Evolutionary conservation across 1,140 invertebrate genomes (phyloP).

Genomic region (Sitophilus oryzae): DNA sequence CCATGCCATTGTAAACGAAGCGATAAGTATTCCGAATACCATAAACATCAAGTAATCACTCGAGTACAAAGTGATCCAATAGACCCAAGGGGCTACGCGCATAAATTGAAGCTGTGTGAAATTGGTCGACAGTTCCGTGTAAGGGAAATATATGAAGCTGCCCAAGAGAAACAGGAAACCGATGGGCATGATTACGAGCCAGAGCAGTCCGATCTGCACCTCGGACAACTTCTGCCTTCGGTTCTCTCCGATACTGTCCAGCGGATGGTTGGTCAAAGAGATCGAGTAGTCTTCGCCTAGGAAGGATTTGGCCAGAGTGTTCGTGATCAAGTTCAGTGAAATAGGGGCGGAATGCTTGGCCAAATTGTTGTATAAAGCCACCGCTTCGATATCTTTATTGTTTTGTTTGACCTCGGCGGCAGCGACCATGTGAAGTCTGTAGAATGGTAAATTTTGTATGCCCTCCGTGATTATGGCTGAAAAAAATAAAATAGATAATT

Average conservation of each 20-base stretch:
- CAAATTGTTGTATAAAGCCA: slow-evolving; percentile 48
- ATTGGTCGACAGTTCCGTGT: slow-evolving; percentile 45
- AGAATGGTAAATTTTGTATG: slow-evolving; percentile 35
- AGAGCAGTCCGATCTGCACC: slow-evolving; percentile 30
- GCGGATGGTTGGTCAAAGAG: slow-evolving; percentile 56
- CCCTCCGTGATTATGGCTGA: slow-evolving; percentile 37
- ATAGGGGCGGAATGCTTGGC: slow-evolving; percentile 58
- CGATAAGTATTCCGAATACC: slow-evolving; percentile 10
- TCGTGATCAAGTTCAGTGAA: slow-evolving; percentile 53
- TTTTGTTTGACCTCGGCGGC: slow-evolving; percentile 43
- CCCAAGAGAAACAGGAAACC: slow-evolving; percentile 35
- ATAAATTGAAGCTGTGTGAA: slow-evolving; percentile 62
- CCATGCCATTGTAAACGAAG: slow-evolving; percentile 10
- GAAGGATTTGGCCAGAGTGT: slow-evolving; percentile 48
- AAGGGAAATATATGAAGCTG: slow-evolving; percentile 50
- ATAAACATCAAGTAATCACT: slow-evolving; percentile 47
- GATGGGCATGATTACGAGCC: slow-evolving; percentile 35
- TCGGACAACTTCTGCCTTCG: slow-evolving; percentile 26
- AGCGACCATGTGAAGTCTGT: slow-evolving; percentile 34
- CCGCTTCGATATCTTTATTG: slow-evolving; percentile 30
- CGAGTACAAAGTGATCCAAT: slow-evolving; percentile 53
- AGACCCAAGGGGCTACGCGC: slow-evolving; percentile 51
- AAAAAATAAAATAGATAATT: too few species aligned
- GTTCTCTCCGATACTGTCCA: slow-evolving; percentile 33
- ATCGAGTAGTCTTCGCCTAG: slow-evolving; percentile 49